These are phyloP conservation scores for Anoplopoma fimbria DNA, from an alignment of 2,113 vertebrate genomes.

Conservation along the genomic window DNA sequence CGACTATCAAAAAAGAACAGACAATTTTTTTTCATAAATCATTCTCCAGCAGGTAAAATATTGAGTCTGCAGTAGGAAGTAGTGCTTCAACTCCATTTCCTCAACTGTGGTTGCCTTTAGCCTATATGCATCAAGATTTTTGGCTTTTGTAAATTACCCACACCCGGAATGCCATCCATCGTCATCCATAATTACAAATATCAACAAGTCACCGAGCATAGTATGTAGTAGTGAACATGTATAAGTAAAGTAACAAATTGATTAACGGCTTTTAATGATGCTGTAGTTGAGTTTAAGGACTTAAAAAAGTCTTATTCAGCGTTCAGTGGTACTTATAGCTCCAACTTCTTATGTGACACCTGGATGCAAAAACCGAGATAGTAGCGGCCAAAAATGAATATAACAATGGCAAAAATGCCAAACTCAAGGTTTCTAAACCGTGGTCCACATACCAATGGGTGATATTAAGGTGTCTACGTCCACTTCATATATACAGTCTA, in stretches of 20 bases:
- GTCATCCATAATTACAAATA: neutral
- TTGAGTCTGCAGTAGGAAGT: slow-evolving; percentile 3
- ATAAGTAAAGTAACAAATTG: neutral
- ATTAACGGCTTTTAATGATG: neutral
- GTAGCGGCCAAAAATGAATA: too few relatives aligned
- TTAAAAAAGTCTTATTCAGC: too few relatives aligned
- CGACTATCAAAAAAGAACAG: too few relatives aligned
- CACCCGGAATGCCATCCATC: neutral
- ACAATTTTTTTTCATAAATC: too few relatives aligned
- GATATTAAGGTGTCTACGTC: too few relatives aligned
- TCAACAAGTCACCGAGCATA: neutral
- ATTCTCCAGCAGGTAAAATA: neutral
- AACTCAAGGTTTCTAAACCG: too few relatives aligned
- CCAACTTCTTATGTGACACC: neutral
- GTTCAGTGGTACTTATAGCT: too few relatives aligned
- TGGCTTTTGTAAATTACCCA: neutral
- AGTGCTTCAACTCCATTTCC: neutral
- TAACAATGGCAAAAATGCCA: too few relatives aligned
- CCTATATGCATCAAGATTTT: neutral
- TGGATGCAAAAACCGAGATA: too few relatives aligned
- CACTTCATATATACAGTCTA: too few relatives aligned
- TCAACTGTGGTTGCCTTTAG: neutral
- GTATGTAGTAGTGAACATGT: neutral
- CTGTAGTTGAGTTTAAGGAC: neutral
- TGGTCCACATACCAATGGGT: too few relatives aligned